Conservation (phyloP, 2,797 vertebrate species). For the Rhinophrynus dorsalis region DNA sequence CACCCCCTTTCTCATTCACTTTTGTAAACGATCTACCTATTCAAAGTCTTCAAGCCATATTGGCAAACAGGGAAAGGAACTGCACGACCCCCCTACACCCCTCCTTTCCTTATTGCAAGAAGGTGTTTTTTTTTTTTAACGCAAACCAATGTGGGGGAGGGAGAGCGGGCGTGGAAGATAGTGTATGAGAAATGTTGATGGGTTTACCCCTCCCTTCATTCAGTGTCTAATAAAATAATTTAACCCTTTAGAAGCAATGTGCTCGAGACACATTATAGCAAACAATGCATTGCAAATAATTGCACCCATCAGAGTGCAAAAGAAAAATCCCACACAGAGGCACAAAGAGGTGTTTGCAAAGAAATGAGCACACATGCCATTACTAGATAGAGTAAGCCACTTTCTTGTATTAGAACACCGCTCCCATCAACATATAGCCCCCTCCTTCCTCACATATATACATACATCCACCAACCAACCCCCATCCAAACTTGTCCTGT, state of each 20-base stretch:
- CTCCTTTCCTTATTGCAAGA: conserved; percentile 44
- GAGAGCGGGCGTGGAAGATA: conserved; percentile 32
- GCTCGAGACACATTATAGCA: no score
- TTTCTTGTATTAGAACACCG: background rate
- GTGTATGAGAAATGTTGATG: conserved; percentile 45
- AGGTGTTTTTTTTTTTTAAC: conserved; percentile 34
- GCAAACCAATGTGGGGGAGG: conserved; percentile 47
- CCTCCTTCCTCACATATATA: conserved; percentile 38
- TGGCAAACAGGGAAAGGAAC: conserved; percentile 24
- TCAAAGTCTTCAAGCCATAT: conserved; percentile 46
- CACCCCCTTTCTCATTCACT: conserved; percentile 10
- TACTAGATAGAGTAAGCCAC: background rate
- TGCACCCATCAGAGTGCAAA: no score
- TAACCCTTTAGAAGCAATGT: background rate
- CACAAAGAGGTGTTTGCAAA: background rate
- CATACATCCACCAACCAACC: conserved; percentile 28
- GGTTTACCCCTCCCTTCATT: conserved; percentile 27
- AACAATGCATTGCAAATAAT: no score
- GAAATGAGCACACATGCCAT: no score
- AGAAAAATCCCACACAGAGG: background rate
- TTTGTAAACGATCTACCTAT: conserved; percentile 50
- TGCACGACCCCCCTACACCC: conserved; percentile 49
- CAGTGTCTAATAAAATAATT: conserved; percentile 16
- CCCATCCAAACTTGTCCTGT: conserved; percentile 27
- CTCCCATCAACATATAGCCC: conserved; percentile 1